Percentiles rank a stretch among this genome's conserved stretches.
phyloP scores from a whole-genome alignment of 2,888 invertebrate species.

The Neoaliturus tenellus region DNA sequence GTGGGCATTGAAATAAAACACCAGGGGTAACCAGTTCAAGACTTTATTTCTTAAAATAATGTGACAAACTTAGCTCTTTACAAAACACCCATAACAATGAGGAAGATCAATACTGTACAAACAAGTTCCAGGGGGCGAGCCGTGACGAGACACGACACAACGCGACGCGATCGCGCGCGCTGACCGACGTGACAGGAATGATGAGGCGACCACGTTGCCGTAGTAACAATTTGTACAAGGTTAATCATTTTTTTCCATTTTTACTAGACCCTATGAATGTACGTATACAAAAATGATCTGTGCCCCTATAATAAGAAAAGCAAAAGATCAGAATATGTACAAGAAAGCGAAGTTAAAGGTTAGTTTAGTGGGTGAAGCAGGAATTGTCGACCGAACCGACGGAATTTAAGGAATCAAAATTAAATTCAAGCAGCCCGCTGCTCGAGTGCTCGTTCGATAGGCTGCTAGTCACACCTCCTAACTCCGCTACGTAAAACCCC shows the following conservation, averaged over 20 bases:
- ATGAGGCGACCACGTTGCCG: background rate
- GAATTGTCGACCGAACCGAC: background rate
- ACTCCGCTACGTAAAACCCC: slow-evolving; percentile 28
- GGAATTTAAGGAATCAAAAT: slow-evolving; percentile 9
- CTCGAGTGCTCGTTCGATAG: slow-evolving; percentile 3
- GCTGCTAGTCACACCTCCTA: slow-evolving; percentile 7
- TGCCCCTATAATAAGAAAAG: slow-evolving; percentile 29
- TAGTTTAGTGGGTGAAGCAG: slow-evolving; percentile 21
- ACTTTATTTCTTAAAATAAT: slow-evolving; percentile 52
- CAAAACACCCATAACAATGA: slow-evolving; percentile 55
- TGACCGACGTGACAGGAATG: background rate
- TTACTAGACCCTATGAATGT: background rate
- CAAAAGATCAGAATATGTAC: slow-evolving; percentile 28
- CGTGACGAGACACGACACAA: background rate
- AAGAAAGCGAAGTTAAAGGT: slow-evolving; percentile 28
- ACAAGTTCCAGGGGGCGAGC: background rate
- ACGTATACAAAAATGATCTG: slow-evolving; percentile 31
- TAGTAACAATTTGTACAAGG: slow-evolving; percentile 14
- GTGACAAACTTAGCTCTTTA: slow-evolving; percentile 53
- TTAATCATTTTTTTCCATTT: background rate
- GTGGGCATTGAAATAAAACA: background rate
- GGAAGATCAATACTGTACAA: slow-evolving; percentile 45
- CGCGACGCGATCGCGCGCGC: background rate
- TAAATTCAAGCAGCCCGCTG: slow-evolving; percentile 39
- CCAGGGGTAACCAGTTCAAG: slow-evolving; percentile 41